Evolutionary conservation across 2,113 vertebrate genomes (phyloP), one percentile per base, ranked within the genome.

Genomic region (Rattus rattus): DNA sequence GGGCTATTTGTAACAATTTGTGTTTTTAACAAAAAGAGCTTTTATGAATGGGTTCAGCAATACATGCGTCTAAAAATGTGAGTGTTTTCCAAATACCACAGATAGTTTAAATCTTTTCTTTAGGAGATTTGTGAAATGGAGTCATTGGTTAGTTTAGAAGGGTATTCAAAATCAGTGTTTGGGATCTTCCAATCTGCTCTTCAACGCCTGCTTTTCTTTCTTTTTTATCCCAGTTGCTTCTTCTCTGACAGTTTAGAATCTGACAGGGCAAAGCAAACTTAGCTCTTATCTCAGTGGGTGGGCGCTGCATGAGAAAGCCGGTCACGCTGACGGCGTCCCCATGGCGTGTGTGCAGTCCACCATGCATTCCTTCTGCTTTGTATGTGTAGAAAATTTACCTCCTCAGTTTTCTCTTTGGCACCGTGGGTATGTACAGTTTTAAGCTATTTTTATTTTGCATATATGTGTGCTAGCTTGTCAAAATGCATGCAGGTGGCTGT

Each of bases 1-100:
- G 65, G 85, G 4, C 63, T 87, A 69, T 52, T 89, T 92, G 8
- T 4, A 89, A 30, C n/a, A 91, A 16, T 79, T 47, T 87, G 22
- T 86, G 43, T 79, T 94, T 96, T 86, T 13, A 77, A 69, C 76
- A 96, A 90, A 95, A 96, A 43, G 52, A 61, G 20, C 36, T 73
- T 83, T 90, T 94, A 69, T 95, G 77, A 92, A 47, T 94, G 20
- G 86, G 88, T 92, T 94, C 26, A 52, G 26, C 59, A 92, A 88
- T 90, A 49, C 30, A 28, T 79, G 47, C 96, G 94, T 96, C 90
- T 88, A 13, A 94, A 94, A 97, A 94, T 90, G 61, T 92, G 59
- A 26, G 69, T 94, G 16, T 67, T 96, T 97, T 96, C 84, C 94
- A 97, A 95, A 97, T 95, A 88, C 75, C 73, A 93, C 79, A 87